phyloP scores from a whole-genome alignment of 2,797 vertebrate genomes.

The Kryptopterus vitreolus region DNA sequence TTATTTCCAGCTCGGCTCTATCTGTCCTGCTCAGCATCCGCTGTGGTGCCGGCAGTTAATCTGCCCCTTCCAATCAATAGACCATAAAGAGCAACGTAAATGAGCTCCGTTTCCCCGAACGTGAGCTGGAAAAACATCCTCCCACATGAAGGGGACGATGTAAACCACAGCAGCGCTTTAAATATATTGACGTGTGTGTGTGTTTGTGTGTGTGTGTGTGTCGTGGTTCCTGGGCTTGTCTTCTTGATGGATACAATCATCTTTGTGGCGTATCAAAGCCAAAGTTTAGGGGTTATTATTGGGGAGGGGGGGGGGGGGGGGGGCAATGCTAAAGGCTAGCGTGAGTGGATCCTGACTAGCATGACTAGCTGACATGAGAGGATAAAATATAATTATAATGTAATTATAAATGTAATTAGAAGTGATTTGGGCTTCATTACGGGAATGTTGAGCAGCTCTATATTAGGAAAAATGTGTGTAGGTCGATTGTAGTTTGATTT shows the following conservation, averaged over 20 bases:
- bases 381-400: too few species aligned
- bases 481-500: too few species aligned
- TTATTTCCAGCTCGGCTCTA: constrained; percentile 39
- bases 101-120: constrained; percentile 40
- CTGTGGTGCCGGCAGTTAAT: constrained; percentile 51
- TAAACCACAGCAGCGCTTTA: constrained; percentile 20
- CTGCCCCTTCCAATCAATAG: constrained; percentile 53
- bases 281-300: background rate
- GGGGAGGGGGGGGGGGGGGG: too few species aligned
- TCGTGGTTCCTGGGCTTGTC: background rate
- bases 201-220: too few species aligned
- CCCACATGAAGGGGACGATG: constrained; percentile 32
- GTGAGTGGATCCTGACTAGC: too few species aligned
- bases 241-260: background rate
- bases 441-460: too few species aligned
- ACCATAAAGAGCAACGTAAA: constrained; percentile 51
- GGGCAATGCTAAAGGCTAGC: too few species aligned
- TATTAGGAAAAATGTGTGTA: too few species aligned
- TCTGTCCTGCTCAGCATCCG: constrained; percentile 30
- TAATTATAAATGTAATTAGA: too few species aligned
- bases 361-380: too few species aligned
- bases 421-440: too few species aligned
- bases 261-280: background rate
- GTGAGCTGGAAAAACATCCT: constrained; percentile 28
- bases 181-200: constrained; percentile 12